Evolutionary conservation across 2,888 invertebrate genomes (phyloP), one percentile per base, ranked within the genome.

Genomic region (Drepana falcataria): DNA sequence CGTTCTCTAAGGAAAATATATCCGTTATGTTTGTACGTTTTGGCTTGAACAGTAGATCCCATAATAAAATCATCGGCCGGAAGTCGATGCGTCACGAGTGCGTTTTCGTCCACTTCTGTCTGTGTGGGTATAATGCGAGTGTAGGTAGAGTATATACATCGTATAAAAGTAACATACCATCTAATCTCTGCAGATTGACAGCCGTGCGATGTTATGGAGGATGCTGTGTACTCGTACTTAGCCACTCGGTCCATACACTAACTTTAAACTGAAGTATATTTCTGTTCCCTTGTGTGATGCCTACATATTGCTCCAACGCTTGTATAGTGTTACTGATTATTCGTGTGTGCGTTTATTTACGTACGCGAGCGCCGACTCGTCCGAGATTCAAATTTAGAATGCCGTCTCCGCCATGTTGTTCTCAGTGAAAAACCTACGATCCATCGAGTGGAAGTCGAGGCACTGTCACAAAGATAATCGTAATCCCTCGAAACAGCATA

Each of bases 381-480:
- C 90, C 91, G 90, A 89, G 90, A 87, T 91, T 88, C 91, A 89
- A 90, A 91, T 85, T 87, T 91, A 91, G 91, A 91, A 88, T 87
- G 77, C 85, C 87, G 86, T 85, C 89, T 85, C 89, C 91, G 90
- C 90, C 91, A 90, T 90, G 90, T 90, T 90, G 90, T 83, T 87
- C 83, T 85, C 81, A 69, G 85, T 85, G 89, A 86, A 89, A 90
- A 90, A 88, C 83, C 87, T 85, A 88, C 84, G 79, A 87, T 80
- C 85, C 81, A 83, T 83, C 79, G 79, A 73, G 73, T 79, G 75
- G 75, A 81, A 82, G 71, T 72, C 67, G 75, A 76, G 76, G 75
- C 79, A 79, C 75, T 83, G 83, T 81, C 79, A 77, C 76, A 70
- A 69, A 77, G 64, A 77, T 71, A 63, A 58, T 44, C 9, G 9